Conservation (phyloP, 2,113 vertebrate genomes). For the Lepisosteus osseus region DNA sequence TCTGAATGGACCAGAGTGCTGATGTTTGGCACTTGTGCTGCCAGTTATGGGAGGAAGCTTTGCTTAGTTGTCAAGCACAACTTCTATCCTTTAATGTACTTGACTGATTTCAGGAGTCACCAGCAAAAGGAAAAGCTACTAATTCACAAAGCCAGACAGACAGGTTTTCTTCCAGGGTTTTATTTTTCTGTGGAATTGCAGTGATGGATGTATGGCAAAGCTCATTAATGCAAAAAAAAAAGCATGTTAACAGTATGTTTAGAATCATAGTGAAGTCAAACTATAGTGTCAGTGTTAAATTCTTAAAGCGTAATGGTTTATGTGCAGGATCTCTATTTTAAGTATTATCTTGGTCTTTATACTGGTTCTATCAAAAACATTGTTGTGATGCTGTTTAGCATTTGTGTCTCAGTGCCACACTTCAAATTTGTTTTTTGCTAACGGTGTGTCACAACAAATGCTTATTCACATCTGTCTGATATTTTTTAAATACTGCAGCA, state of each 20-base stretch:
- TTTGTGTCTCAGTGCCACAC: too few species aligned
- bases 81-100: background rate
- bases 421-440: too few species aligned
- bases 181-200: background rate
- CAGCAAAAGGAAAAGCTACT: conserved; percentile 14
- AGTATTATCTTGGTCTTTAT: too few species aligned
- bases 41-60: background rate
- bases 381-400: too few species aligned
- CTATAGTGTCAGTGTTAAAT: conserved; percentile 26
- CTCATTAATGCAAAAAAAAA: conserved; percentile 25
- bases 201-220: background rate
- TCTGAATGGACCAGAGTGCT: conserved; percentile 12
- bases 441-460: too few species aligned
- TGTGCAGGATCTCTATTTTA: too few species aligned
- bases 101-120: conserved; percentile 16
- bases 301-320: too few species aligned
- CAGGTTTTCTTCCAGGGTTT: background rate
- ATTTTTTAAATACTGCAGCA: too few species aligned
- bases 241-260: conserved; percentile 40
- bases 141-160: conserved; percentile 9
- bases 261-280: conserved; percentile 52
- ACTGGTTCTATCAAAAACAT: too few species aligned
- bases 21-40: background rate
- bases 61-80: conserved; percentile 1
- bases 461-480: too few species aligned